These are phyloP conservation scores for Pecten maximus DNA, from an alignment of 2,888 invertebrate species.

Conservation along the genomic window DNA sequence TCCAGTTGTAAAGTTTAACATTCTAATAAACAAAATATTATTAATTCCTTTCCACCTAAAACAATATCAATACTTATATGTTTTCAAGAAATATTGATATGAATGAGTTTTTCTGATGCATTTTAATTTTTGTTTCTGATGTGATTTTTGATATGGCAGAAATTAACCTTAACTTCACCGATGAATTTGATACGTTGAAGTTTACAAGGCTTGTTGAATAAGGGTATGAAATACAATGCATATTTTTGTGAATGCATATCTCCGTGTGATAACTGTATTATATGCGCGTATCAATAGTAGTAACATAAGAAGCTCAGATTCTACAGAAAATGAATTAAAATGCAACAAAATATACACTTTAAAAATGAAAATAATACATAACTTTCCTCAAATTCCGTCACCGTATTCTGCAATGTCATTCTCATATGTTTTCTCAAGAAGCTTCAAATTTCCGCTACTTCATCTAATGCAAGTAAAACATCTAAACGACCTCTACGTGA, in stretches of 20 bases:
- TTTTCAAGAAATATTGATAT: not conserved
- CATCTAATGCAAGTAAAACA: not conserved
- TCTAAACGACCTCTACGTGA: conserved; percentile 8
- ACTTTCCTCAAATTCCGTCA: not conserved
- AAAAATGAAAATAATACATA: not conserved
- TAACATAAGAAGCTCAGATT: not conserved
- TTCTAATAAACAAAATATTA: not conserved
- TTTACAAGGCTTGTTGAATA: not conserved
- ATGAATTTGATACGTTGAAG: not conserved
- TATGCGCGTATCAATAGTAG: conserved; percentile 11
- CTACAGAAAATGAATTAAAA: not conserved
- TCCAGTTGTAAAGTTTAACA: not conserved
- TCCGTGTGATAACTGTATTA: conserved; percentile 8
- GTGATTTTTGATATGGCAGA: not conserved
- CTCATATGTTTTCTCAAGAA: conserved; percentile 24
- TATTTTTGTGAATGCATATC: not conserved
- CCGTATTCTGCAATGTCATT: not conserved
- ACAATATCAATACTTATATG: not conserved
- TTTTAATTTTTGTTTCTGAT: not conserved
- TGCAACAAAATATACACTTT: conserved; percentile 21
- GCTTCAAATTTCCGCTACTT: not conserved
- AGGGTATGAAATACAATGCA: not conserved
- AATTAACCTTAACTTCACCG: not conserved
- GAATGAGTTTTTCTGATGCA: not conserved
- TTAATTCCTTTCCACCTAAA: not conserved